phyloP scores from a whole-genome alignment of 2,113 vertebrate species.

The Hydrochoerus hydrochaeris region DNA sequence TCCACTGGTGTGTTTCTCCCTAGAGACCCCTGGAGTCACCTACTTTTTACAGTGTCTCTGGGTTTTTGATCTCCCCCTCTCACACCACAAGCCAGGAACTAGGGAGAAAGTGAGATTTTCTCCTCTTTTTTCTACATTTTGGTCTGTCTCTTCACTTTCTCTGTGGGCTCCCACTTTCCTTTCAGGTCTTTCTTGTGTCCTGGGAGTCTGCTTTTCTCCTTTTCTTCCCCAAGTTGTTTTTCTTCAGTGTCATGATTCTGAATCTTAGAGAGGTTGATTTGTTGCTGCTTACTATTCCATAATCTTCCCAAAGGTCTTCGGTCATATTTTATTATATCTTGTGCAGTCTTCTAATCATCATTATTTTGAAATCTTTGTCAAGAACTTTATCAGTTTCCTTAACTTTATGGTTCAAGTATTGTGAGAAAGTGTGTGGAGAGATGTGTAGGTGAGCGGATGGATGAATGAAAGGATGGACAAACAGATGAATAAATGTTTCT shows the following conservation, averaged over 20 bases:
- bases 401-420: not conserved
- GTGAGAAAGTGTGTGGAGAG: not conserved
- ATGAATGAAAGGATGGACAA: not conserved
- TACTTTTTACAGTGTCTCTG: not conserved
- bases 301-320: not conserved
- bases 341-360: not conserved
- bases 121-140: not conserved
- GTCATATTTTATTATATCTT: not conserved
- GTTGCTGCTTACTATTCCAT: not conserved
- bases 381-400: not conserved
- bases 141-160: not conserved
- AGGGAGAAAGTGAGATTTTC: not conserved
- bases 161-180: not conserved
- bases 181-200: not conserved
- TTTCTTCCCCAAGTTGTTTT: not conserved
- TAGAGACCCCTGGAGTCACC: not conserved
- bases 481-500: not conserved
- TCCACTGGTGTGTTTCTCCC: not conserved
- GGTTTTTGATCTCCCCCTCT: not conserved
- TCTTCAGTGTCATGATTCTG: not conserved
- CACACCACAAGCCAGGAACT: not conserved
- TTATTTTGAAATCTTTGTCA: not conserved
- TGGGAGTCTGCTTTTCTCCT: not conserved
- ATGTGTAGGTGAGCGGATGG: not conserved
- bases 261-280: not conserved